Evolutionary conservation across 2,797 vertebrate genomes (phyloP), one percentile per base, ranked within the genome.

Genomic region (Gorsachius magnificus): DNA sequence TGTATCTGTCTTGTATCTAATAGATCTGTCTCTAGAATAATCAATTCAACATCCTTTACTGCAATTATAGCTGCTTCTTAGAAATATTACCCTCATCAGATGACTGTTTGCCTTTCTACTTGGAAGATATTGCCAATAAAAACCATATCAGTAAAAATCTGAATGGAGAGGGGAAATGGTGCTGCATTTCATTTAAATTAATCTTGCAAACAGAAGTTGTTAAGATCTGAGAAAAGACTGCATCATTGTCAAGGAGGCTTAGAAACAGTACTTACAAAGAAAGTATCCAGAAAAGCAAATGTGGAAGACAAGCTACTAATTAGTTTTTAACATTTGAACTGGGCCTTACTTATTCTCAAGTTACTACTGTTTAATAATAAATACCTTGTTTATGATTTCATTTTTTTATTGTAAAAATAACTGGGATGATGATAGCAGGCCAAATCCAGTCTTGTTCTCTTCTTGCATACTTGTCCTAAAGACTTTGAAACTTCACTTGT

Each of bases 11-110:
- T 89, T 57, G 46, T 92, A 63, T 72, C 57, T 90, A 72, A 80
- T 78, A 88, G 69, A 65, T 81, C 33, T 81, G 65, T 95, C 76
- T 87, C 64, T 88, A 71, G 70, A 83, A 91, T 68, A 80, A 91
- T 86, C 65, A 83, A 10, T 96, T 89, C 71, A 71, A 83, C 51
- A 86, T 85, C 82, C 58, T 86, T 91, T 87, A 48, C 65, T 86
- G 26, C 64, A 92, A 81, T 89, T 90, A 89, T 43, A 83, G 54
- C 76, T 89, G 51, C 76, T 91, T 5, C 58, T 91, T 74, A 88
- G 87, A 94, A 96, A 83, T 92, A 89, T 18, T 87, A 14, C 69
- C 35, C 65, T 88, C 64, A 68, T 93, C 33, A 57, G 43, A 43
- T 57, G 41, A n/a, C 45, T 10, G 4, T 89, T 94, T 13, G 13